Percentiles rank a stretch among this genome's conserved stretches.
These are phyloP conservation scores for Calidris pugnax DNA, from an alignment of 2,113 vertebrate species.

Conservation along the genomic window DNA sequence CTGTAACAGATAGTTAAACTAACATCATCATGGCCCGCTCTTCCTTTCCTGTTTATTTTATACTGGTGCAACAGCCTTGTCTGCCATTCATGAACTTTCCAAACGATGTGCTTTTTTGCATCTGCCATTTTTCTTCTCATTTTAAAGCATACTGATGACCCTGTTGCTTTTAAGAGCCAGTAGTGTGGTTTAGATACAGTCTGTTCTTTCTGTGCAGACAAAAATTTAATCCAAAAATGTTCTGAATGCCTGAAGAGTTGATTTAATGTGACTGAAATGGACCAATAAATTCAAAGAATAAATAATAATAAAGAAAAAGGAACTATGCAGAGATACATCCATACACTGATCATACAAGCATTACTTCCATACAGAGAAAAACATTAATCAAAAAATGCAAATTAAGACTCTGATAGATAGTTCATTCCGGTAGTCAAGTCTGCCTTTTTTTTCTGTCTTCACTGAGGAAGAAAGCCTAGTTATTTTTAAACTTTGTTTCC, in stretches of 20 bases:
- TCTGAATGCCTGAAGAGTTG: neutral
- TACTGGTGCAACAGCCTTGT: neutral
- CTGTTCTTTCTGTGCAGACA: neutral
- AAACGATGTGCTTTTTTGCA: neutral
- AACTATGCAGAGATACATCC: neutral
- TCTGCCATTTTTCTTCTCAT: neutral
- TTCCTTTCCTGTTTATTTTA: neutral
- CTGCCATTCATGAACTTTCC: neutral
- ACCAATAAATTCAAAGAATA: neutral
- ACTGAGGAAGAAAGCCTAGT: neutral
- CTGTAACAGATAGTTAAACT: neutral
- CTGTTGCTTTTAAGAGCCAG: neutral
- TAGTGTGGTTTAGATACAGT: neutral
- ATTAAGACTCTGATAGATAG: neutral
- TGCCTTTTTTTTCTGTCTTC: neutral
- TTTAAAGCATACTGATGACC: neutral
- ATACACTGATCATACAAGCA: neutral
- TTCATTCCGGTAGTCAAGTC: neutral
- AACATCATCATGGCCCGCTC: neutral
- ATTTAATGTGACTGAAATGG: neutral
- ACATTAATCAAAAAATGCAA: rapidly evolving
- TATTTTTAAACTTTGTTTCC: neutral
- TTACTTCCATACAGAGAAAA: neutral
- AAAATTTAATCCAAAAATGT: neutral
- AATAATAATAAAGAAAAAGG: neutral